phyloP scores from a whole-genome alignment of 2,113 vertebrate species.

The Epinephelus fuscoguttatus region DNA sequence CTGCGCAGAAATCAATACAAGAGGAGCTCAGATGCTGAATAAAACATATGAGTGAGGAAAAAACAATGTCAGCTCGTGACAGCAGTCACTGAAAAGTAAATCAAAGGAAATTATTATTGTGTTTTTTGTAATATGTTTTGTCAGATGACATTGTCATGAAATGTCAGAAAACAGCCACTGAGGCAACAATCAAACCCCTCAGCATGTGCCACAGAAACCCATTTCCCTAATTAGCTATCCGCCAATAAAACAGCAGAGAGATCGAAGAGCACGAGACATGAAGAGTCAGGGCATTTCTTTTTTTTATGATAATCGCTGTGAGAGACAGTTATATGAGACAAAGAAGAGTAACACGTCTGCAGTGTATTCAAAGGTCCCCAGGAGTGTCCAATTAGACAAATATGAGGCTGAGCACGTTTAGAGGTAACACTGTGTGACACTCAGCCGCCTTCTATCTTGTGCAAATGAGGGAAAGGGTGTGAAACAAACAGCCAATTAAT shows the following conservation, averaged over 20 bases:
- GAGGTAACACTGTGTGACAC: slow-evolving; percentile 51
- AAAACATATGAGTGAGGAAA: slow-evolving; percentile 34
- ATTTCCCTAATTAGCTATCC: slow-evolving; percentile 63
- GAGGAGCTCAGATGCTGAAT: slow-evolving; percentile 44
- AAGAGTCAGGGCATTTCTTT: slow-evolving; percentile 8
- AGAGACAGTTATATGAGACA: slow-evolving; percentile 47
- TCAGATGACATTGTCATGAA: slow-evolving; percentile 52
- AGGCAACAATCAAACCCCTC: slow-evolving; percentile 65
- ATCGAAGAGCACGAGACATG: slow-evolving; percentile 26
- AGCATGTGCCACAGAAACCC: slow-evolving; percentile 64
- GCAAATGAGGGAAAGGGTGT: slow-evolving; percentile 53
- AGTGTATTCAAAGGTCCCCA: slow-evolving; percentile 54
- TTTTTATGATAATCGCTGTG: slow-evolving; percentile 38
- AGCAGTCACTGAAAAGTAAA: slow-evolving; percentile 46
- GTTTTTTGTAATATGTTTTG: slow-evolving; percentile 47
- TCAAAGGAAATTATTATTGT: slow-evolving; percentile 42
- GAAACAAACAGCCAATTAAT: slow-evolving; percentile 66
- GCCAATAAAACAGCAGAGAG: slow-evolving; percentile 46
- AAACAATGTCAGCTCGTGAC: slow-evolving; percentile 49
- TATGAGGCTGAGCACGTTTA: slow-evolving; percentile 51
- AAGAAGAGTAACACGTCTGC: slow-evolving; percentile 49
- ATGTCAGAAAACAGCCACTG: slow-evolving; percentile 41
- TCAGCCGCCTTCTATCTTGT: slow-evolving; percentile 30
- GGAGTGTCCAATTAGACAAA: slow-evolving; percentile 72
- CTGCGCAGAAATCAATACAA: slow-evolving; percentile 37